Evolutionary conservation across 1,140 invertebrate species (phyloP), one percentile per base, ranked within the genome.

Genomic region (Drosophila parabipectinata): DNA sequence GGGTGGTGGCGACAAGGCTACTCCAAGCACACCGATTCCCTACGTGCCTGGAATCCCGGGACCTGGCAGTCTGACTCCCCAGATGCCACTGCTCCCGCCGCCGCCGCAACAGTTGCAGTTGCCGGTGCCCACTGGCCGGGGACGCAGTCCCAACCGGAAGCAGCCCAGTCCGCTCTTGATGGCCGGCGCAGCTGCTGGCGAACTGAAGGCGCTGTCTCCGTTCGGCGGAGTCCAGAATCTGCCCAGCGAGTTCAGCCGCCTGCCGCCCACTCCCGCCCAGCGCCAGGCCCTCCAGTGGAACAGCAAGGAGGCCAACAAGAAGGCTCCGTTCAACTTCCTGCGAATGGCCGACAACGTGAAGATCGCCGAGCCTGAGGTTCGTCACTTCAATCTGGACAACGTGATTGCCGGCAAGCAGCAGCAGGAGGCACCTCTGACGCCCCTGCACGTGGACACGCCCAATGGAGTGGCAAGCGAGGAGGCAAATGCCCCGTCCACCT

Each of bases 41-140:
- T 95, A 96, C 91, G 96, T 97, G 4, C 96, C 96, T 2, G 97
- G 96, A 9, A 97, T 97, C 90, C 96, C 96, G 1, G 96, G 96
- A 34, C 96, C 97, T 1, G 95, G 95, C 67, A 95, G 93, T 10
- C 88, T 93, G 4, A 92, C 93, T 41, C 87, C 93, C 7, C 93
- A 92, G 72, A 66, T 93, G 53, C 90, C 74, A 0, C 26, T 77
- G 52, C 39, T 88, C 48, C 78, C 68, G 2, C 79, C 88, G 50
- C 79, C 79, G 37, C 72, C 82, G 5, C 89, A 88, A 34, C 78
- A 88, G 18, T 41, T 78, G n/a, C 76, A 83, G n/a, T 2, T 90
- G 45, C 82, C 67, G 3, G 52, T 68, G 3, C n/a, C 45, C 0
- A 12, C 58, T 7, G 24, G 44, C 7, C 68, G 87, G 0, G 84